These are phyloP conservation scores for Alentia gelatinosa DNA, from an alignment of 2,888 invertebrate species.

Conservation along the genomic window DNA sequence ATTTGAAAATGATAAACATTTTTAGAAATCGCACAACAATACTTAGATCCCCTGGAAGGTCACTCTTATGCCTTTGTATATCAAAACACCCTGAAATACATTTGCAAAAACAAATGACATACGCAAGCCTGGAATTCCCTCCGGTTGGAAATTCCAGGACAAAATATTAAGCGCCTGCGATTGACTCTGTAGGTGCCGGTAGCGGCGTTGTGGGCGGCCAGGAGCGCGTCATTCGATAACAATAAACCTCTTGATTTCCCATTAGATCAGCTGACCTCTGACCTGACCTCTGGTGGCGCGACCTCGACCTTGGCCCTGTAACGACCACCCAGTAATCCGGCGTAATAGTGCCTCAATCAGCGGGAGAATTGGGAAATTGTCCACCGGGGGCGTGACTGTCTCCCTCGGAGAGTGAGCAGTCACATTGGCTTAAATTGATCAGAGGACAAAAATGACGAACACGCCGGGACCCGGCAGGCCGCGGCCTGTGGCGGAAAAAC, in stretches of 20 bases:
- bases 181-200: too few relatives aligned
- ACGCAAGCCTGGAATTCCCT: too few relatives aligned
- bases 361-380: slow-evolving; percentile 41
- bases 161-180: too few relatives aligned
- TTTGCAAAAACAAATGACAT: too few relatives aligned
- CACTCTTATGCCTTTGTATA: too few relatives aligned
- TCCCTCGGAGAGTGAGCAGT: background rate
- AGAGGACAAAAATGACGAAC: slow-evolving; percentile 5
- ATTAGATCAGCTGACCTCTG: slow-evolving; percentile 21
- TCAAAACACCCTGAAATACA: too few relatives aligned
- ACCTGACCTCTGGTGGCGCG: background rate
- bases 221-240: background rate
- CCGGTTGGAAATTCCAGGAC: too few relatives aligned
- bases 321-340: slow-evolving; percentile 43
- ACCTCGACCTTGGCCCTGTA: background rate
- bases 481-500: background rate
- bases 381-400: background rate
- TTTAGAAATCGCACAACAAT: too few relatives aligned
- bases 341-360: slow-evolving; percentile 37
- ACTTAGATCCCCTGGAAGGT: too few relatives aligned
- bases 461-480: background rate
- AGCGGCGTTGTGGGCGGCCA: too few relatives aligned
- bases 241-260: slow-evolving; percentile 44
- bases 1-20: too few relatives aligned
- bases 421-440: slow-evolving; percentile 36